Evolutionary conservation across 2,797 vertebrate genomes (phyloP).

Genomic region (Acanthiza pusilla): DNA sequence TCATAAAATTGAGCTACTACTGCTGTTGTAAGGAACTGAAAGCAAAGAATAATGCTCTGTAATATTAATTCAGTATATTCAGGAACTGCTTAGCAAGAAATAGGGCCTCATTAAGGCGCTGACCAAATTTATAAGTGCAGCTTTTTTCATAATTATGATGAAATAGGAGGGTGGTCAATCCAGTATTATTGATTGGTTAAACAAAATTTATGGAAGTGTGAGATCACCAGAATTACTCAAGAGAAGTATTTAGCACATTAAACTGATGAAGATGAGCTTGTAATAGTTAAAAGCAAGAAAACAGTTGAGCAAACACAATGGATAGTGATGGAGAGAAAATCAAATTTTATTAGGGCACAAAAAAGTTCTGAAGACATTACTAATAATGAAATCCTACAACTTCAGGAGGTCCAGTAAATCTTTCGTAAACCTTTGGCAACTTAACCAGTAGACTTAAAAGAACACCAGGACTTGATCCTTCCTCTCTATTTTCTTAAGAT

Average conservation of each 20-base stretch:
- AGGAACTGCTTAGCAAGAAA: slow-evolving; percentile 20
- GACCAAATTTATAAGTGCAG: not conserved
- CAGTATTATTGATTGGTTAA: not conserved
- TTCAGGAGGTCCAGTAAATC: not conserved
- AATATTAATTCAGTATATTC: not conserved
- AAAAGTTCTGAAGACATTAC: not conserved
- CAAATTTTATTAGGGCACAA: not conserved
- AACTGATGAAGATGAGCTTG: not conserved
- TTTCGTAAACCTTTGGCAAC: not conserved
- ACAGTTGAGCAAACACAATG: not conserved
- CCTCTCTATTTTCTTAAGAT: not conserved
- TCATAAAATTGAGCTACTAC: not conserved
- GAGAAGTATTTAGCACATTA: not conserved
- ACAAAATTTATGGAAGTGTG: not conserved
- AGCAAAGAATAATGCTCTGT: not conserved
- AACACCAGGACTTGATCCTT: not conserved
- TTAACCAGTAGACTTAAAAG: not conserved
- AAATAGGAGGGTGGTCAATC: not conserved
- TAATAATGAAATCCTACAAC: not conserved
- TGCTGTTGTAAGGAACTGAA: not conserved
- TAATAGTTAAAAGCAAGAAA: not conserved
- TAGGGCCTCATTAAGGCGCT: not conserved
- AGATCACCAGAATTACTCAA: not conserved
- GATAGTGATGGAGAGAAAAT: not conserved
- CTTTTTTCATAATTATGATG: not conserved